Base-by-base conservation (phyloP, 1,140 invertebrate genomes). In the Drosophila virilis region DNA sequence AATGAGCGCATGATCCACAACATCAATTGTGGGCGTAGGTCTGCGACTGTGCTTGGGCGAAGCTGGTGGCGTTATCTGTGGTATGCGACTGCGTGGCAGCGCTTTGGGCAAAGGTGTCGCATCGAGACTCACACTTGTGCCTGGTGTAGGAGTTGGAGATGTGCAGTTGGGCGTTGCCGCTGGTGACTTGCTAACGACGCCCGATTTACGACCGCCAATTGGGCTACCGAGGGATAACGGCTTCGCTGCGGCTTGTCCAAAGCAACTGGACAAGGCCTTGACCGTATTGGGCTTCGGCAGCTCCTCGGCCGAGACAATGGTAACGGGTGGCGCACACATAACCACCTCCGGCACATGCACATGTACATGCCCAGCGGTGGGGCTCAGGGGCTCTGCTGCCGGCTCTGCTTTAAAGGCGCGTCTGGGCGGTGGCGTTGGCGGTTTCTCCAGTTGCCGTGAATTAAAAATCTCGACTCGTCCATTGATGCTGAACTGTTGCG, bases 381-480 rank as follows among this genome's bases (percentile, higher is more conserved):
- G 3, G 22, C 3, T 28, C 22, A 28, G 22, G 4, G 22, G 22
- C 7, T 74, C 43, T 8, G 17, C 45, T 37, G 38, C 33, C 4
- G 57, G 64, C 43, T 82, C 75, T 9, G 64, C n/a, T 59, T 37
- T 70, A 1, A 76, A 45, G 1, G 69, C 52, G 33, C 76, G 77
- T 52, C 69, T 88, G 8, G 77, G 54, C 7, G 80, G 74, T 12
- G 80, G 55, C 38, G 90, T 77, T 50, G 90, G 80, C 6, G 90
- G 68, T 43, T 71, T 78, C 1, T 77, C 78, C 57, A 91, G 62
- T 32, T 80, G 80, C 8, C 85, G 78, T 9, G 91, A 92, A 46
- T 92, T 92, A 32, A 92, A 92, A 35, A 92, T 92, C 61, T 92
- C 91, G 0, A 92, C 90, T 6, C 91, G 88, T 8, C 91, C 91